Percentiles rank a stretch among this genome's conserved stretches.
phyloP scores from a whole-genome alignment of 2,797 vertebrate genomes.

The Cryptoblepharus egeriae region DNA sequence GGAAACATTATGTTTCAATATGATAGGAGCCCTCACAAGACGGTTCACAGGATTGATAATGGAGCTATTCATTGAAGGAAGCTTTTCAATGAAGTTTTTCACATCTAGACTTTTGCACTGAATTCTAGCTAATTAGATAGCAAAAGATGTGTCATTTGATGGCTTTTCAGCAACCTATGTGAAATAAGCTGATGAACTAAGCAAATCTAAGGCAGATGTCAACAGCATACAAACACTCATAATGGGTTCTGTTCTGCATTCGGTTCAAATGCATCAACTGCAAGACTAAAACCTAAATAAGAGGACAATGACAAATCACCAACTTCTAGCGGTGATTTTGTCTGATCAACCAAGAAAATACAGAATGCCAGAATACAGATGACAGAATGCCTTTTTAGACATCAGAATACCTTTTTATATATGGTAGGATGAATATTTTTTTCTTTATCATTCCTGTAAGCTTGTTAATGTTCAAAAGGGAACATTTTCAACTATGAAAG shows the following conservation, averaged over 20 bases:
- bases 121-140: not conserved
- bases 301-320: fast-evolving
- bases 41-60: not conserved
- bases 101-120: not conserved
- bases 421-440: too few species aligned
- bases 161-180: not conserved
- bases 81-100: slow-evolving; percentile 3
- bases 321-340: fast-evolving
- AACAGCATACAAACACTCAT: not conserved
- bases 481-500: not conserved
- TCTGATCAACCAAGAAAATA: not conserved
- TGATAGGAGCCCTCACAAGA: not conserved
- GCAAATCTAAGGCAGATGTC: not conserved
- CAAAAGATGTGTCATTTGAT: not conserved
- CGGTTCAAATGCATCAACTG: fast-evolving
- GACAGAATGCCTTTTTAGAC: not conserved
- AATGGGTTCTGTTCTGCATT: fast-evolving
- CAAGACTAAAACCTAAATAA: not conserved
- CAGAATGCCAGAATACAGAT: not conserved
- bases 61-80: too few species aligned
- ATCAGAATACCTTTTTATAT: not conserved
- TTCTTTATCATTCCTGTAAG: not conserved
- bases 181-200: not conserved
- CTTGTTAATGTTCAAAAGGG: not conserved
- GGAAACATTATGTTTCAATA: too few species aligned